phyloP scores from a whole-genome alignment of 1,140 invertebrate genomes.

The Nebria ingens region DNA sequence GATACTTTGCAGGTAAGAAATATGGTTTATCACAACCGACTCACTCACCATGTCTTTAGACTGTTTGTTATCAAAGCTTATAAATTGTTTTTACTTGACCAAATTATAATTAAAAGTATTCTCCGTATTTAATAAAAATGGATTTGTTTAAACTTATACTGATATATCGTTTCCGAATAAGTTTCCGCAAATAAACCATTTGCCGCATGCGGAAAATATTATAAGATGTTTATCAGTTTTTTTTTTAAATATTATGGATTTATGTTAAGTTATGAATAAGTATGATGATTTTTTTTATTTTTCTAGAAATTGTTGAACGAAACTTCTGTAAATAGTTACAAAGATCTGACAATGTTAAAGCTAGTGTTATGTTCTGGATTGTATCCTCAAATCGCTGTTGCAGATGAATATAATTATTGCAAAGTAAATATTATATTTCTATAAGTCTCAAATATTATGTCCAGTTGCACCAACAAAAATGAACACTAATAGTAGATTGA shows the following conservation, averaged over 20 bases:
- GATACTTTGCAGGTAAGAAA: constrained; percentile 45
- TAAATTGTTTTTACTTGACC: no score
- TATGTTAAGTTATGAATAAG: constrained; percentile 17
- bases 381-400: constrained; percentile 85
- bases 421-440: constrained; percentile 46
- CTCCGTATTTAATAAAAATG: no score
- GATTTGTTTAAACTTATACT: no score
- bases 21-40: no score
- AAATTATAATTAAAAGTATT: no score
- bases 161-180: no score
- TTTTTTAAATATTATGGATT: constrained; percentile 11
- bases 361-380: constrained; percentile 82
- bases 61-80: no score
- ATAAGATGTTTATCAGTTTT: neutral
- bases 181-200: no score
- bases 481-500: no score
- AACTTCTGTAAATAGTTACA: constrained; percentile 60
- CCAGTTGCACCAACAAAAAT: no score
- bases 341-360: constrained; percentile 82
- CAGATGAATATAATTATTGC: constrained; percentile 88
- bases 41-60: no score
- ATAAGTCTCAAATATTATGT: constrained; percentile 13
- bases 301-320: constrained; percentile 53
- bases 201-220: neutral
- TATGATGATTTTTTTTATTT: constrained; percentile 12